phyloP scores from a whole-genome alignment of 1,140 invertebrate species.

The Ephestia elutella region DNA sequence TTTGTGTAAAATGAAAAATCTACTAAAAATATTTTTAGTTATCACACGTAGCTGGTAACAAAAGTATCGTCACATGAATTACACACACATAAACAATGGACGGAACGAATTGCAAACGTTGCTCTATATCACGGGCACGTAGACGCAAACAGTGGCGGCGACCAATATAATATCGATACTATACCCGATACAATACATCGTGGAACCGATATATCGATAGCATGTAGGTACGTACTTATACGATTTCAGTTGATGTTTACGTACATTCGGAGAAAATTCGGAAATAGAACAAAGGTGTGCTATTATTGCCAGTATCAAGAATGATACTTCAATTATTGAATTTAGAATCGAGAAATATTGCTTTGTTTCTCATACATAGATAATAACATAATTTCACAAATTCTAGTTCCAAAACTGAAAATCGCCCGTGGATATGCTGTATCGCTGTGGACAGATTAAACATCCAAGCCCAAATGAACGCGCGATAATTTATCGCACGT shows the following conservation, averaged over 20 bases:
- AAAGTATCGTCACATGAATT: slow-evolving; percentile 12
- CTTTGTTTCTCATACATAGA: not conserved
- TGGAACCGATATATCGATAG: slow-evolving; percentile 15
- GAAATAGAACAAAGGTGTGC: not conserved
- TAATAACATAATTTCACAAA: slow-evolving; percentile 3
- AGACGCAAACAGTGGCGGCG: slow-evolving; percentile 22
- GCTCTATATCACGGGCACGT: slow-evolving; percentile 28
- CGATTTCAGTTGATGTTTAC: not conserved
- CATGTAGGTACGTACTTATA: too few species aligned
- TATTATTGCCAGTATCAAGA: too few species aligned
- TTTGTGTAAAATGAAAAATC: too few species aligned
- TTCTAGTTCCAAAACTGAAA: slow-evolving; percentile 29
- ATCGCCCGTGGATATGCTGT: slow-evolving; percentile 40
- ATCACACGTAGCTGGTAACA: not conserved
- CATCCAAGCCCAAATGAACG: slow-evolving; percentile 73
- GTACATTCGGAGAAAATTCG: not conserved
- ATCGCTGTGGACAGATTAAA: slow-evolving; percentile 70
- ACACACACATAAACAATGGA: slow-evolving; percentile 28
- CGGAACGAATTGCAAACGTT: slow-evolving; percentile 31
- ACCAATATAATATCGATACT: slow-evolving; percentile 27
- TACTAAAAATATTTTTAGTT: too few species aligned
- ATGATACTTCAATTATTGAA: too few species aligned
- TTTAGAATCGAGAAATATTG: too few species aligned
- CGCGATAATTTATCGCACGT: slow-evolving; percentile 72
- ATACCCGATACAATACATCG: slow-evolving; percentile 23